phyloP scores from a whole-genome alignment of 2,797 vertebrate genomes.

The Pseudochirops corinnae region DNA sequence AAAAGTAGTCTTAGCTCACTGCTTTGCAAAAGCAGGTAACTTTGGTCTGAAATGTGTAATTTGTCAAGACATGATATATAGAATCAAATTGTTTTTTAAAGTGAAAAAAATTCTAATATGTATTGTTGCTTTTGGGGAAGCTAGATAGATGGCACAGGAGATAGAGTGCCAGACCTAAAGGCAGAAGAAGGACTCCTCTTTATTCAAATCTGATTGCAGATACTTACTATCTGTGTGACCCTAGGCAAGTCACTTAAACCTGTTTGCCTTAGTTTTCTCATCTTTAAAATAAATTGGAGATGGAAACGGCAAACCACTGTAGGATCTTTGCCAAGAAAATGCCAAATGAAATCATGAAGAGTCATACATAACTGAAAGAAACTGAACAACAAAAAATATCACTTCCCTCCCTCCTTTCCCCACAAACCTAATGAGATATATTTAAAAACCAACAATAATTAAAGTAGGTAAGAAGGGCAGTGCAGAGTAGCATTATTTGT shows the following conservation, averaged over 20 bases:
- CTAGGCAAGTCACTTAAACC: neutral
- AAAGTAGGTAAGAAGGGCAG: too few relatives aligned
- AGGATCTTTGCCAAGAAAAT: neutral
- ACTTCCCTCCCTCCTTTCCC: neutral
- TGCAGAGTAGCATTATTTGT: too few relatives aligned
- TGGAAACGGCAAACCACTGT: neutral
- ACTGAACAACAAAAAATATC: neutral
- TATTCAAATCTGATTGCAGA: neutral
- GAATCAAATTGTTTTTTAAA: neutral
- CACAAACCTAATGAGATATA: neutral
- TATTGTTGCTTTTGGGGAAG: neutral
- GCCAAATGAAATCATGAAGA: neutral
- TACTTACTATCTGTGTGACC: neutral
- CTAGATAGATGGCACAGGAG: neutral
- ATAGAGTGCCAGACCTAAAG: neutral
- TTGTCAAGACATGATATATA: neutral
- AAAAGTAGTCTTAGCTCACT: neutral
- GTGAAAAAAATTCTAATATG: neutral
- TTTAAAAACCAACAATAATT: neutral
- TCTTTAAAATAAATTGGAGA: neutral
- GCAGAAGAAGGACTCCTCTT: neutral
- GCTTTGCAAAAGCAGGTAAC: neutral
- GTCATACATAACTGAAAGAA: neutral
- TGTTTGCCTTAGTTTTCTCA: neutral
- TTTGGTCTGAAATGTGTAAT: neutral